Conservation (phyloP, 2,113 vertebrate genomes). For the Tichodroma muraria region DNA sequence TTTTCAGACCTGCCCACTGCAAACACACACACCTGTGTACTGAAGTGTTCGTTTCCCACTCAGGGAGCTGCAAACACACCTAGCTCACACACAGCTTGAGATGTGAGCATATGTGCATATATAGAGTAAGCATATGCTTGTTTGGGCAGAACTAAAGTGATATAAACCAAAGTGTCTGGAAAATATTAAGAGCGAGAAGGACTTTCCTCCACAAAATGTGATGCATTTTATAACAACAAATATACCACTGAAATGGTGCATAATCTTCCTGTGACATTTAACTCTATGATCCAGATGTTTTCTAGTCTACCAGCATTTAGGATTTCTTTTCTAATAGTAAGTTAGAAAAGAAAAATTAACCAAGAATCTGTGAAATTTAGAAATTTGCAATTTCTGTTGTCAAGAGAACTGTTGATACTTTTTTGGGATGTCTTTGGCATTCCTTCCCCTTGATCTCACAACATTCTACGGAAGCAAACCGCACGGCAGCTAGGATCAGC, state of each 20-base stretch:
- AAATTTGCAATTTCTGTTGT: not conserved
- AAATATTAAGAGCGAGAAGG: not conserved
- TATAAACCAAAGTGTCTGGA: not conserved
- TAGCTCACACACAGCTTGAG: not conserved
- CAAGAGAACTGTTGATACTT: not conserved
- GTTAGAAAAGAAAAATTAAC: not conserved
- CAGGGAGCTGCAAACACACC: not conserved
- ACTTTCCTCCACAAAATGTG: not conserved
- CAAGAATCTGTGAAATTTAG: accelerated
- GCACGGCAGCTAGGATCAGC: not conserved
- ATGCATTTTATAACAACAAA: not conserved
- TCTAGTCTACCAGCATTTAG: not conserved
- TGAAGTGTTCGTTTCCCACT: not conserved
- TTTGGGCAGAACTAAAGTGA: not conserved
- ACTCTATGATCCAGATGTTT: not conserved
- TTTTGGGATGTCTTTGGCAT: no score
- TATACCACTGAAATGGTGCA: not conserved
- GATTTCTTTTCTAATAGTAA: not conserved
- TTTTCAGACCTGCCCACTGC: not conserved
- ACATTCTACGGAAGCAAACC: not conserved
- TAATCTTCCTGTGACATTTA: not conserved
- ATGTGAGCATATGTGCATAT: accelerated
- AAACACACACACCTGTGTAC: accelerated
- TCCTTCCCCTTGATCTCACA: not conserved
- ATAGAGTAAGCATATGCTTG: not conserved